A percentile compares a stretch with the other conserved stretches of the same genome.
Evolutionary conservation across 2,797 vertebrate species (phyloP).

Genomic region (Pyrrhura leucotis): DNA sequence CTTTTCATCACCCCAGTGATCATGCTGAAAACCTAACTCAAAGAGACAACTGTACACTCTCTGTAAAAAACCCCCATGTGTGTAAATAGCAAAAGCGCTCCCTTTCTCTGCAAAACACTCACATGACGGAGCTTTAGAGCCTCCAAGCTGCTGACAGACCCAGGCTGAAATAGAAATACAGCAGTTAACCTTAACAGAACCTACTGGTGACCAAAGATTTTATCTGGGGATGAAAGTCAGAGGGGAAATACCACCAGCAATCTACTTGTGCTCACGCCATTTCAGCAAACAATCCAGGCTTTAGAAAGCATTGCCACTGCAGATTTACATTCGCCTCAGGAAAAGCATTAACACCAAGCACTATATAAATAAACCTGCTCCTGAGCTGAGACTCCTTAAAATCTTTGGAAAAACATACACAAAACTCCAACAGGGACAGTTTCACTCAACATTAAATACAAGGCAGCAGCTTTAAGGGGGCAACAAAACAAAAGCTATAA

Average conservation of each 20-base stretch:
- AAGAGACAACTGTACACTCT: background rate
- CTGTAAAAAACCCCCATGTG: background rate
- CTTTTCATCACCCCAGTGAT: background rate
- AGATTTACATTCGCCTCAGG: background rate
- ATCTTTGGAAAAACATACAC: background rate
- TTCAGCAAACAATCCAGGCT: background rate
- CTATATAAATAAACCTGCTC: background rate
- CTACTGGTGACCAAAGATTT: background rate
- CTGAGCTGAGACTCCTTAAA: background rate
- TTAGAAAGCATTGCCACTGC: background rate
- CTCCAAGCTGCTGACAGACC: background rate
- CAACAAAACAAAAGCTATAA: background rate
- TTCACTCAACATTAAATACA: background rate
- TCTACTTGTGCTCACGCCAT: background rate
- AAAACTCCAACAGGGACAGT: fast-evolving
- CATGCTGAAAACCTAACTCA: background rate
- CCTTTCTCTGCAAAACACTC: background rate
- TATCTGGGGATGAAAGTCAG: background rate
- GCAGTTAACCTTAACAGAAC: background rate
- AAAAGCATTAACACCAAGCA: background rate
- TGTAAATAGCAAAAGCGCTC: background rate
- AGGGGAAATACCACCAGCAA: background rate
- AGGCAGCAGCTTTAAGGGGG: background rate
- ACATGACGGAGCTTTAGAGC: background rate
- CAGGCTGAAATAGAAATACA: background rate